Evolutionary conservation across 2,113 vertebrate species (phyloP).

Genomic region (Tretioscincus oriximinensis): DNA sequence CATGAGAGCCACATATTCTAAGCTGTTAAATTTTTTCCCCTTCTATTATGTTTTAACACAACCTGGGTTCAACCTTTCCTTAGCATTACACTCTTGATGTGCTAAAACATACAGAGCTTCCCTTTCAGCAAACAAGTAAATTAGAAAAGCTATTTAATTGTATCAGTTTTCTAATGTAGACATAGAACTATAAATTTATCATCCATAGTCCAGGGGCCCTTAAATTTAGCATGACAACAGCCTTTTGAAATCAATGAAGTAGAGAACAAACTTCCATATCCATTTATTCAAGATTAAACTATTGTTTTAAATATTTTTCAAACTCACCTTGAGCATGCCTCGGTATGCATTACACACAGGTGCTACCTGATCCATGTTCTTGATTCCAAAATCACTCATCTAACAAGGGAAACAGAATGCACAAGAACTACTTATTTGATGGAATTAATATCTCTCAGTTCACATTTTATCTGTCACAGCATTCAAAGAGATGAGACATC

Average conservation of each 20-base stretch:
- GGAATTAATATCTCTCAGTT: background rate
- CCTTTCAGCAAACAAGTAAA: background rate
- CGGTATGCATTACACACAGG: slow-evolving; percentile 74
- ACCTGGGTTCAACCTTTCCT: no score
- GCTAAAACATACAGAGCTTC: background rate
- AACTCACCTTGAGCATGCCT: slow-evolving; percentile 81
- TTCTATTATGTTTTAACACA: no score
- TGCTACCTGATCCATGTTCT: slow-evolving; percentile 85
- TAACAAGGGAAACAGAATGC: slow-evolving; percentile 43
- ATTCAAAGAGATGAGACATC: background rate
- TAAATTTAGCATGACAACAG: background rate
- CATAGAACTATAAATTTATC: background rate
- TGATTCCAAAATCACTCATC: slow-evolving; percentile 82
- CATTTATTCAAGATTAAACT: background rate
- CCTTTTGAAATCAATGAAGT: background rate
- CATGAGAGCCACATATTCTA: no score
- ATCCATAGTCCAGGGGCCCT: background rate
- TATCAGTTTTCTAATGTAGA: background rate
- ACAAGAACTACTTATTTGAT: background rate
- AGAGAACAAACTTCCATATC: background rate
- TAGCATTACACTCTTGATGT: background rate
- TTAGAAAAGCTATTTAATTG: background rate
- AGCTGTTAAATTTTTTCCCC: no score
- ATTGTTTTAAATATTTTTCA: background rate
- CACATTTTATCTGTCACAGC: background rate